phyloP scores from a whole-genome alignment of 2,113 vertebrate species.

The Callipepla squamata region DNA sequence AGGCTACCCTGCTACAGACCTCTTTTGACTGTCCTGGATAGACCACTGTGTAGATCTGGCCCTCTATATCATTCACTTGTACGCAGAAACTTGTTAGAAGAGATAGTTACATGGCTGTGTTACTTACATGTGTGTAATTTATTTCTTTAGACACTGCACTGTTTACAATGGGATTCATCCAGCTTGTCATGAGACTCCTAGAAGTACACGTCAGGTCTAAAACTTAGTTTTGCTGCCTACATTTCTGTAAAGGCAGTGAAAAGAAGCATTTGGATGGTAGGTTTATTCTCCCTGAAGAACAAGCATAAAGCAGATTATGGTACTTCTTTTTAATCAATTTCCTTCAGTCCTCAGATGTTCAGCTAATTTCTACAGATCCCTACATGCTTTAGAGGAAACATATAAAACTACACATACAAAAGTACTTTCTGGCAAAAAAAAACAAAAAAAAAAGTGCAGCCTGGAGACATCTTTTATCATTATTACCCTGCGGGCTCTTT shows the following conservation, averaged over 20 bases:
- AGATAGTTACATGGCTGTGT: neutral
- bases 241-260: neutral
- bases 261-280: neutral
- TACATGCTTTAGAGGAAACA: neutral
- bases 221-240: neutral
- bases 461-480: neutral
- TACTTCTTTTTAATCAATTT: neutral
- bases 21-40: neutral
- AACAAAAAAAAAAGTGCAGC: neutral
- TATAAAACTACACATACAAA: neutral
- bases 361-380: neutral
- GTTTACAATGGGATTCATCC: neutral
- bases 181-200: neutral
- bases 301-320: neutral
- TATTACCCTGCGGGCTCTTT: neutral
- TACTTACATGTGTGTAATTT: neutral
- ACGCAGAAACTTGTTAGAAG: neutral
- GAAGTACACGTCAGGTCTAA: neutral
- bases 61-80: neutral
- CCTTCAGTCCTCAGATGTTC: accelerated
- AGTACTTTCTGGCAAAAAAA: no score
- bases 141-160: neutral
- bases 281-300: neutral
- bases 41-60: neutral
- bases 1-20: neutral